Evolutionary conservation across 2,888 invertebrate genomes (phyloP).

Genomic region (Ischnura elegans): DNA sequence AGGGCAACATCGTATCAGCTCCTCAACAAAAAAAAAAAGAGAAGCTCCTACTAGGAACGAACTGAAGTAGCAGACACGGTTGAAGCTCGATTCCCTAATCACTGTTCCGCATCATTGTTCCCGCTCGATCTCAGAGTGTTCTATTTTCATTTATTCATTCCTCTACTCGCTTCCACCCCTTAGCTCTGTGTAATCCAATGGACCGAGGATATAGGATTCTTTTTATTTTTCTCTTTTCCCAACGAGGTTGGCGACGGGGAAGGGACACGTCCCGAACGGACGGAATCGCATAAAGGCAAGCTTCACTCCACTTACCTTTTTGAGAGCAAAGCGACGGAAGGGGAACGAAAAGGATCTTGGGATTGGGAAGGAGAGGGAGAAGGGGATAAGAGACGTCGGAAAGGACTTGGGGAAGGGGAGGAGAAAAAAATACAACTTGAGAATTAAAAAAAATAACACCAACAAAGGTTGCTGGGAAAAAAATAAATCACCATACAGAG

Average conservation of each 20-base stretch:
- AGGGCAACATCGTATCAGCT: too few relatives aligned
- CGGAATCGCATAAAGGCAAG: conserved; percentile 37
- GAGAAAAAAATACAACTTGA: conserved; percentile 48
- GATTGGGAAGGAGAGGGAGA: neutral
- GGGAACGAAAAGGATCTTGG: neutral
- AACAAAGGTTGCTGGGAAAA: neutral
- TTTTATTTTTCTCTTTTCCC: neutral
- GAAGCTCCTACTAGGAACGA: too few relatives aligned
- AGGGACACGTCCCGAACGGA: neutral
- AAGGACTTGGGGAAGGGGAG: neutral
- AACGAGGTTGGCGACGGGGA: neutral
- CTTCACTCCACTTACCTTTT: conserved; percentile 34
- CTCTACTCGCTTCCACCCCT: neutral
- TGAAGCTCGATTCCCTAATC: conserved; percentile 43
- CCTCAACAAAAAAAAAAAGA: too few relatives aligned
- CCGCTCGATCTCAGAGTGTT: neutral
- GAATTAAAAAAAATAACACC: neutral
- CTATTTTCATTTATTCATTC: conserved; percentile 47
- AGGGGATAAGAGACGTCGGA: neutral
- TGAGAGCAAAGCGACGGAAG: neutral
- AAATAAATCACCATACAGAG: neutral
- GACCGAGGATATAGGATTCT: conserved; percentile 30
- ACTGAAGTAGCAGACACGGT: too few relatives aligned
- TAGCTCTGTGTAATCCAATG: neutral
- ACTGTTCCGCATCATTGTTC: conserved; percentile 62